phyloP scores from a whole-genome alignment of 2,113 vertebrate genomes.

The Zosterops japonicus region DNA sequence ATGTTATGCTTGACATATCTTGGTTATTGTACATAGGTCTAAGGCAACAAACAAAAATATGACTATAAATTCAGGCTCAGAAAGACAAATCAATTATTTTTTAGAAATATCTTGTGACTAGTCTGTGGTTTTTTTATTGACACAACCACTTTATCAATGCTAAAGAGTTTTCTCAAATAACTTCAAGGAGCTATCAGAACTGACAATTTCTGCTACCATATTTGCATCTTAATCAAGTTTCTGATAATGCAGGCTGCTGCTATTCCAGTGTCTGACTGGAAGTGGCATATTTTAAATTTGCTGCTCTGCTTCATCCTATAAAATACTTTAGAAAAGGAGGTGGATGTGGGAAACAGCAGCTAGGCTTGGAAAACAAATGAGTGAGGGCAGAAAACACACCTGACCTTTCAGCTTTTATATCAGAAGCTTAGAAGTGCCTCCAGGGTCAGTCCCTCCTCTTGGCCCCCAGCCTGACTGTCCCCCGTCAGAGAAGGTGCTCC shows the following conservation, averaged over 20 bases:
- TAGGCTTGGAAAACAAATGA: not conserved
- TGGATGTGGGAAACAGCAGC: rapidly evolving
- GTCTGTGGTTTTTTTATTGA: not conserved
- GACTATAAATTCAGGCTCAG: not conserved
- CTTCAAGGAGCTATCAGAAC: not conserved
- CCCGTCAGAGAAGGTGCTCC: not conserved
- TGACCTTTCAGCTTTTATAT: not conserved
- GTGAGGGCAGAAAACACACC: not conserved
- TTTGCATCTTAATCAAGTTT: not conserved
- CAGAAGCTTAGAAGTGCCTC: not conserved
- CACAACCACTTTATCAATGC: not conserved
- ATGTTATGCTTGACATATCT: not conserved
- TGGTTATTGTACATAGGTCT: not conserved
- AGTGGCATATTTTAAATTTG: not conserved
- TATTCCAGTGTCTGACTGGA: not conserved
- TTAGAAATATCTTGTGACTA: not conserved
- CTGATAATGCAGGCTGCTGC: not conserved
- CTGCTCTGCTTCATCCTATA: not conserved
- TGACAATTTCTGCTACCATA: not conserved
- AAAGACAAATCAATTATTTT: not conserved
- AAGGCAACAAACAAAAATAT: not conserved
- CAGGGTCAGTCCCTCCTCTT: not conserved
- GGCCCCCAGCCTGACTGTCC: not conserved
- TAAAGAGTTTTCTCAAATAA: not conserved
- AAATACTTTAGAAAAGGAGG: not conserved